phyloP scores from a whole-genome alignment of 2,888 invertebrate genomes.

The Apodemia duryi region DNA sequence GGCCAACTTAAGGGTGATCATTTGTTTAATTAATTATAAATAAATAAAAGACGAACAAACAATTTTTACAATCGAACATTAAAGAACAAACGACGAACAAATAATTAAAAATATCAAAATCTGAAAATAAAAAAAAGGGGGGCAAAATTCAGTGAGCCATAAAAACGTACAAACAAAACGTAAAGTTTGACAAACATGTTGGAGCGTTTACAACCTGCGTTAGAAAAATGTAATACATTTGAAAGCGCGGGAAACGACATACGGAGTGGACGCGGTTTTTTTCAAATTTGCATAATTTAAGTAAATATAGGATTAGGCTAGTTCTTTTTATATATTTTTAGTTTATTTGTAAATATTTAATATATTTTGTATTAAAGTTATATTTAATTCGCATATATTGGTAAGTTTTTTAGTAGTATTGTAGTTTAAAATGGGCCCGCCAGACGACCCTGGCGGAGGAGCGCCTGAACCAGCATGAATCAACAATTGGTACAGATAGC shows the following conservation, averaged over 20 bases:
- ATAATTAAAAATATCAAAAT: too few species aligned
- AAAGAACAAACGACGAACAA: too few species aligned
- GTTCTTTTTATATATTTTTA: neutral
- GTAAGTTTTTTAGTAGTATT: neutral
- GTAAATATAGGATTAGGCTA: neutral
- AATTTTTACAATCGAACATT: too few species aligned
- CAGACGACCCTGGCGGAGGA: conserved; percentile 1
- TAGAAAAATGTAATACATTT: too few species aligned
- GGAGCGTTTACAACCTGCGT: too few species aligned
- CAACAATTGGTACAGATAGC: neutral
- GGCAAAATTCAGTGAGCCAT: too few species aligned
- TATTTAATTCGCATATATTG: neutral
- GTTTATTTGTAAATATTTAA: neutral
- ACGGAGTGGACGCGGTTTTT: conserved; percentile 3
- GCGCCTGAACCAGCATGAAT: neutral
- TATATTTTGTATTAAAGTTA: neutral
- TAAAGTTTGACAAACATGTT: too few species aligned
- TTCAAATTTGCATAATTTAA: neutral
- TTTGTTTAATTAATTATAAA: too few species aligned
- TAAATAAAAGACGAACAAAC: too few species aligned
- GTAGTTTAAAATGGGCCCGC: neutral
- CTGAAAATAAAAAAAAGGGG: too few species aligned
- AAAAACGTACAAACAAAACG: too few species aligned
- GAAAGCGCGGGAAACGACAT: neutral
- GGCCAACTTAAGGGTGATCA: too few species aligned